A percentile compares a stretch with the other conserved stretches of the same genome.
Conservation (phyloP, 2,797 vertebrate genomes). For the Cygnus olor region DNA sequence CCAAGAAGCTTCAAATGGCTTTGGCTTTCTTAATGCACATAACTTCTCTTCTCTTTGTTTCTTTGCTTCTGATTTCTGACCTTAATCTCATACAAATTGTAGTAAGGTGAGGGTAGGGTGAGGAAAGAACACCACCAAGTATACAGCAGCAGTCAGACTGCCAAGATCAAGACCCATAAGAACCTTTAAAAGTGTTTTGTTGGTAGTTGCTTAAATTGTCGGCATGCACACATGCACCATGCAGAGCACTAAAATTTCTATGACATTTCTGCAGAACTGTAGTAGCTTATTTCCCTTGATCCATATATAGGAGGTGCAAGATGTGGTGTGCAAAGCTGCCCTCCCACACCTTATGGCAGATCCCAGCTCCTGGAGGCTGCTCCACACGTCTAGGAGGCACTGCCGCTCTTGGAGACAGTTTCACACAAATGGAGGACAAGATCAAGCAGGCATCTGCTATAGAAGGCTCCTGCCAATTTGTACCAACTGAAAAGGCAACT, state of each 20-base stretch:
- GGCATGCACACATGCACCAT: fast-evolving
- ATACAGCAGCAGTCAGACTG: not conserved
- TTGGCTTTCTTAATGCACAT: not conserved
- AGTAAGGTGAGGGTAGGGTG: too few relatives aligned
- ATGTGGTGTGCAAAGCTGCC: not conserved
- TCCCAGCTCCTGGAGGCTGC: not conserved
- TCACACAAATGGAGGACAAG: not conserved
- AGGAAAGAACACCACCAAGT: not conserved
- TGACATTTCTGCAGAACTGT: not conserved
- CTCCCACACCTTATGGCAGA: not conserved
- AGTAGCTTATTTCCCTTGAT: not conserved
- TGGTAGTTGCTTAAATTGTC: not conserved
- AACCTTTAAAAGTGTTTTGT: not conserved
- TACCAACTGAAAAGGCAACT: not conserved
- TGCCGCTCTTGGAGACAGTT: not conserved
- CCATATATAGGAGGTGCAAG: not conserved
- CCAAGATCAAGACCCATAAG: not conserved
- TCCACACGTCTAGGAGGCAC: fast-evolving
- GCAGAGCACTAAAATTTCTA: not conserved
- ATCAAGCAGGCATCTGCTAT: not conserved
- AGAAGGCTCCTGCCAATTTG: not conserved
- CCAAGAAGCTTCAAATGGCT: not conserved
- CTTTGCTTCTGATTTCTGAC: not conserved
- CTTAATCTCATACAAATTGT: not conserved
- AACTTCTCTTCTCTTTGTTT: not conserved